phyloP scores from a whole-genome alignment of 2,113 vertebrate species.

The Willisornis vidua region DNA sequence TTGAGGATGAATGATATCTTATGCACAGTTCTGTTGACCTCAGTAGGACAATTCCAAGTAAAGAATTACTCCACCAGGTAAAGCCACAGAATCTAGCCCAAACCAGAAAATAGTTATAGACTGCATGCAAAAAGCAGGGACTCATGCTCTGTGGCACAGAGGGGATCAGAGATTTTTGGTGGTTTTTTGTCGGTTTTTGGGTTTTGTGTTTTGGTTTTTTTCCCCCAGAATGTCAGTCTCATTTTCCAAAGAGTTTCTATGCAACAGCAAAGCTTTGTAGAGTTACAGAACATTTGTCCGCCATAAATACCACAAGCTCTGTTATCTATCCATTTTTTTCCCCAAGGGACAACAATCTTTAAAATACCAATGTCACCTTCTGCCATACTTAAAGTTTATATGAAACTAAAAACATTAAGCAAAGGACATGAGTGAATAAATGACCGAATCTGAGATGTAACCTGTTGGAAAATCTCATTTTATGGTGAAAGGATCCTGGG shows the following conservation, averaged over 20 bases:
- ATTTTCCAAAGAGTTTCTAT: background rate
- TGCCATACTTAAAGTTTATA: background rate
- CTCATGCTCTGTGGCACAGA: background rate
- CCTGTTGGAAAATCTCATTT: background rate
- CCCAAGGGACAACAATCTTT: background rate
- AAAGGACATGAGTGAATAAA: background rate
- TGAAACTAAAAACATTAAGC: background rate
- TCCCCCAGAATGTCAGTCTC: background rate
- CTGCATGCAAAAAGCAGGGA: background rate
- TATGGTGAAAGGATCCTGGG: background rate
- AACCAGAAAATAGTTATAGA: background rate
- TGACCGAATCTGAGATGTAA: background rate
- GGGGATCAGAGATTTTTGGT: rapidly evolving
- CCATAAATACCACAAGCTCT: conserved; percentile 10
- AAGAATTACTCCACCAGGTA: background rate
- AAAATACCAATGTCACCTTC: background rate
- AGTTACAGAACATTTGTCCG: background rate
- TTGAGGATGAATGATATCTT: background rate
- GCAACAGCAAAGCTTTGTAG: background rate
- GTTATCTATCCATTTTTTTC: background rate
- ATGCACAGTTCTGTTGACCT: background rate
- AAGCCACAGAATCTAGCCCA: background rate
- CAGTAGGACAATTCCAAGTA: background rate
- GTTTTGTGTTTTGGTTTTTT: background rate
- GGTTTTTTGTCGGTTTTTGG: rapidly evolving